A percentile compares a stretch with the other conserved stretches of the same genome.
phyloP scores from a whole-genome alignment of 2,113 vertebrate genomes.

The Gasterosteus nipponicus region DNA sequence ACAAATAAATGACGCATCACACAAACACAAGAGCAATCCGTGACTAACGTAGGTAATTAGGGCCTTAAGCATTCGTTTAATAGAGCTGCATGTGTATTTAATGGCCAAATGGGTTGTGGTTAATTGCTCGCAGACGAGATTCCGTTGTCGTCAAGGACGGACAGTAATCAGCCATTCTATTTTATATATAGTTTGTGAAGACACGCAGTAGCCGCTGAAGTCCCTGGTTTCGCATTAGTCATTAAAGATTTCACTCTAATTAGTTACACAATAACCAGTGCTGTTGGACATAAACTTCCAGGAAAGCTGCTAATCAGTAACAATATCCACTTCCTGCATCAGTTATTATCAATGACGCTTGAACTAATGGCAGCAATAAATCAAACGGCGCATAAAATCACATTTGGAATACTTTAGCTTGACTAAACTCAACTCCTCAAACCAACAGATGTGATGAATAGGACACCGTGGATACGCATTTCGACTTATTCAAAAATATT shows the following conservation, averaged over 20 bases:
- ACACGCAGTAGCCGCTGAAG: slow-evolving; percentile 6
- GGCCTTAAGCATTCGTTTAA: slow-evolving; percentile 53
- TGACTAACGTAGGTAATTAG: slow-evolving; percentile 64
- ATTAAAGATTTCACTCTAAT: slow-evolving; percentile 23
- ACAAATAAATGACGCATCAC: slow-evolving; percentile 65
- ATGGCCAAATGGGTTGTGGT: slow-evolving; percentile 49
- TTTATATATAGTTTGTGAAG: slow-evolving; percentile 13
- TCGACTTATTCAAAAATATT: background rate
- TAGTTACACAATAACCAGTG: slow-evolving; percentile 13
- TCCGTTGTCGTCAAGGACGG: slow-evolving; percentile 25
- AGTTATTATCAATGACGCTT: slow-evolving; percentile 13
- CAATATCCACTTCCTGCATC: slow-evolving; percentile 18
- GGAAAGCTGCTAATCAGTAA: slow-evolving; percentile 14
- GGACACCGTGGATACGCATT: background rate
- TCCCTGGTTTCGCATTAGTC: slow-evolving; percentile 19
- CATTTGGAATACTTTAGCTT: background rate
- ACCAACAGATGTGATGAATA: background rate
- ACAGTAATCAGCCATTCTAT: slow-evolving; percentile 22
- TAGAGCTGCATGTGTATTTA: slow-evolving; percentile 62
- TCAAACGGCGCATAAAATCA: background rate
- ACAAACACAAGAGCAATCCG: slow-evolving; percentile 47
- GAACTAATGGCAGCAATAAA: slow-evolving; percentile 12
- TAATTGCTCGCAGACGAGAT: slow-evolving; percentile 66
- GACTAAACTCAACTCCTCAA: background rate
- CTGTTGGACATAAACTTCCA: slow-evolving; percentile 4